Conservation (phyloP, 2,113 vertebrate species). For the Notechis scutatus region DNA sequence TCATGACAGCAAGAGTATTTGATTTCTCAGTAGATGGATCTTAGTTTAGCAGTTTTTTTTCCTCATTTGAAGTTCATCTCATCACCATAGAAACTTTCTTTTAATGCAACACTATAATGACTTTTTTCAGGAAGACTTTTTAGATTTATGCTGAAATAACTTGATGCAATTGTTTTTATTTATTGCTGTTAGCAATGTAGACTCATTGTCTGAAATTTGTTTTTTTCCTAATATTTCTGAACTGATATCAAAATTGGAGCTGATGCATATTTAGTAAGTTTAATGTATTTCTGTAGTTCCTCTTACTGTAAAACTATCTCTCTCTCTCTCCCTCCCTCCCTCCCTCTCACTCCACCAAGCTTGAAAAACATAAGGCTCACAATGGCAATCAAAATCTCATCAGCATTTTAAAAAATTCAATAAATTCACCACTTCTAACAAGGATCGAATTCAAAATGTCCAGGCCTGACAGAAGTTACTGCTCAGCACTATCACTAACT, state of each 20-base stretch:
- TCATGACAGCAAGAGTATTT: neutral
- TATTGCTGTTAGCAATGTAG: neutral
- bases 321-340: neutral
- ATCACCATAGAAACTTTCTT: neutral
- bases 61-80: slow-evolving; percentile 5
- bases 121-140: neutral
- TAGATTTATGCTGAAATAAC: neutral
- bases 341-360: too few species aligned
- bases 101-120: neutral
- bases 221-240: neutral
- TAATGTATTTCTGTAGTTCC: neutral
- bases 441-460: neutral
- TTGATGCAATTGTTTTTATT: neutral
- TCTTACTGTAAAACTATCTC: neutral
- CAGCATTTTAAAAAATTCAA: neutral
- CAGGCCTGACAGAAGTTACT: neutral
- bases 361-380: neutral
- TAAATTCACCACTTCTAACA: neutral
- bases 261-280: neutral
- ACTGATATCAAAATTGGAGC: slow-evolving; percentile 2
- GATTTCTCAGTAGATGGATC: neutral
- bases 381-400: neutral
- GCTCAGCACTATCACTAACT: neutral
- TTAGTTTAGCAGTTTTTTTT: neutral
- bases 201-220: neutral